Percentiles rank a stretch among this genome's conserved stretches.
Conservation (phyloP, 2,888 invertebrate genomes). For the Caenorhabditis sp. region DNA sequence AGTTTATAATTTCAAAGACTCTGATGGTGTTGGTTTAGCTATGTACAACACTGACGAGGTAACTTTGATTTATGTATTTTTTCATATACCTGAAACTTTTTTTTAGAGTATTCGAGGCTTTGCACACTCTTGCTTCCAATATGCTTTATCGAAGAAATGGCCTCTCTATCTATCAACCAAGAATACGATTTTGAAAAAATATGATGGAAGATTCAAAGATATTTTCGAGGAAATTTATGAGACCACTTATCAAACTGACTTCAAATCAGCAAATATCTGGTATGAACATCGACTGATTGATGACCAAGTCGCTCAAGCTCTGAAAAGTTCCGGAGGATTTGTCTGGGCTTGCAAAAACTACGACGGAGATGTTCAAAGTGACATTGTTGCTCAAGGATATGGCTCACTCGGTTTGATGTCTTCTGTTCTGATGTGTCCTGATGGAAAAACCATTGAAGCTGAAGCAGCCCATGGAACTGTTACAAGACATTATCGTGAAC, state of each 20-base stretch:
- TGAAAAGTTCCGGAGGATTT: constrained; percentile 83
- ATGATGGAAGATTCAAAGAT: constrained; percentile 90
- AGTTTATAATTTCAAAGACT: constrained; percentile 80
- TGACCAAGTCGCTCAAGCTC: constrained; percentile 79
- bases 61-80: too few species aligned
- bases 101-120: constrained; percentile 78
- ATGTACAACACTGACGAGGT: constrained; percentile 90
- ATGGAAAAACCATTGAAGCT: constrained; percentile 76
- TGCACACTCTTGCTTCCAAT: constrained; percentile 87
- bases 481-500: constrained; percentile 75
- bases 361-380: constrained; percentile 86
- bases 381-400: constrained; percentile 82
- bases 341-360: constrained; percentile 94
- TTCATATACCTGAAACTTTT: too few species aligned
- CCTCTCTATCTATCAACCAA: constrained; percentile 89
- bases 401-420: constrained; percentile 85
- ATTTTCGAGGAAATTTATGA: constrained; percentile 88
- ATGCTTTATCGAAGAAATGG: constrained; percentile 84
- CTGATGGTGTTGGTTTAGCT: constrained; percentile 82
- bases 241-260: constrained; percentile 79
- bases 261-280: constrained; percentile 83
- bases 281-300: constrained; percentile 90
- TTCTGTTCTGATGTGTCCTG: constrained; percentile 75
- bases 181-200: constrained; percentile 87
- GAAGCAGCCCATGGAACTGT: constrained; percentile 77